Base-by-base conservation (phyloP, 1,140 invertebrate species). In the Aradophagus sp. region DNA sequence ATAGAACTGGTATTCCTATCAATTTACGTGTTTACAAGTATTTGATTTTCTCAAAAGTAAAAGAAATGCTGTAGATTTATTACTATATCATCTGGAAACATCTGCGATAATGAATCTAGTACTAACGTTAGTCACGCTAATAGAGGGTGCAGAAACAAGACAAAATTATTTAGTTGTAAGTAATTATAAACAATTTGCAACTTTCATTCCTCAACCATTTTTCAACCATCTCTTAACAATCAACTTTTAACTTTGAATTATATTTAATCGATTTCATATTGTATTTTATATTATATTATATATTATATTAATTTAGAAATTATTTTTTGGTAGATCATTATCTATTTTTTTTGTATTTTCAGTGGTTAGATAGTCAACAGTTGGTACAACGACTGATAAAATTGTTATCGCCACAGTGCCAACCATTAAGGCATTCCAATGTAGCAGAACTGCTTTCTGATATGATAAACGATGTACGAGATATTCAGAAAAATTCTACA, bases 41-140 rank as follows among this genome's bases (percentile, higher is more conserved):
- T 88, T 98, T 85, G 93, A 96, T 80, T 97, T 95, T 89, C 90
- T 97, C 75, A 95, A 96, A 87, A 89, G 89, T 63, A 91, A 92
- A 81, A 90, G 92, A 65, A 92, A 93, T 81, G 97, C 97, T 88
- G 89, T 98, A 79, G 89, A 92, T 70, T 88, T 93, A 76, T 87
- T 97, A 71, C 86, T 97, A 66, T 90, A 92, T 75, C 96, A 98
- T 86, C 90, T 98, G 74, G 92, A 94, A 74, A 97, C 96, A 20
- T 98, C 96, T 11, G 95, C 97, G 67, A 95, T 98, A 75, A 97
- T 97, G 90, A 96, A 98, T 89, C 89, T 97, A 55, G 89, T 97
- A 68, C 89, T 96, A 65, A 93, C 95, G 84, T 89, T 96, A 61
- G 89, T 97, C 77, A 95, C 94, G 34, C 91, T 93, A 82, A 90